These are phyloP conservation scores for Tichodroma muraria DNA, from an alignment of 2,113 vertebrate genomes.

Conservation along the genomic window DNA sequence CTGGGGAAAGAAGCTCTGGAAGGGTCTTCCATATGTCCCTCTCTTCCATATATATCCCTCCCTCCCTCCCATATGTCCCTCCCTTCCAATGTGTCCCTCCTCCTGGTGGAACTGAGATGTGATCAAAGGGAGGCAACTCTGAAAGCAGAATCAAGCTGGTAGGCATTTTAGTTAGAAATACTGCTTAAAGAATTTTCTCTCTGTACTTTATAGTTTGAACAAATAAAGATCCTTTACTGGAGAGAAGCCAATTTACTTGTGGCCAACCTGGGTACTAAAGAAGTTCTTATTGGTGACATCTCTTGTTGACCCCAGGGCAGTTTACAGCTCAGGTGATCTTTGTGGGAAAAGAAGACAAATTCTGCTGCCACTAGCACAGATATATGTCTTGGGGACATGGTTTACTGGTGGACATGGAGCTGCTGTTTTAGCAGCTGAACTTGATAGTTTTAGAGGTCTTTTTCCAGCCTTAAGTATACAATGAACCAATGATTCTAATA, in stretches of 20 bases:
- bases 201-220: background rate
- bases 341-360: background rate
- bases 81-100: background rate
- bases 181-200: background rate
- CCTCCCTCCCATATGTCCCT: background rate
- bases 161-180: background rate
- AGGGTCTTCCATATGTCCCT: background rate
- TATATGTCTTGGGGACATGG: too few relatives aligned
- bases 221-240: background rate
- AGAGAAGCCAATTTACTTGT: background rate
- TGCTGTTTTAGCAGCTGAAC: background rate
- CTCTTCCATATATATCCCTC: too few relatives aligned
- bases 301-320: background rate
- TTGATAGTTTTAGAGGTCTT: background rate
- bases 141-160: background rate
- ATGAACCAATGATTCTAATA: background rate
- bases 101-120: background rate
- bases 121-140: background rate
- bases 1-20: background rate
- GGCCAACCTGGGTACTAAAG: background rate
- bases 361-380: background rate
- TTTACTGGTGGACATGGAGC: background rate
- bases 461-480: background rate
- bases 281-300: background rate
- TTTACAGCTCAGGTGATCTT: background rate